phyloP scores from a whole-genome alignment of 2,888 invertebrate species.

The Tricholauxania praeusta region DNA sequence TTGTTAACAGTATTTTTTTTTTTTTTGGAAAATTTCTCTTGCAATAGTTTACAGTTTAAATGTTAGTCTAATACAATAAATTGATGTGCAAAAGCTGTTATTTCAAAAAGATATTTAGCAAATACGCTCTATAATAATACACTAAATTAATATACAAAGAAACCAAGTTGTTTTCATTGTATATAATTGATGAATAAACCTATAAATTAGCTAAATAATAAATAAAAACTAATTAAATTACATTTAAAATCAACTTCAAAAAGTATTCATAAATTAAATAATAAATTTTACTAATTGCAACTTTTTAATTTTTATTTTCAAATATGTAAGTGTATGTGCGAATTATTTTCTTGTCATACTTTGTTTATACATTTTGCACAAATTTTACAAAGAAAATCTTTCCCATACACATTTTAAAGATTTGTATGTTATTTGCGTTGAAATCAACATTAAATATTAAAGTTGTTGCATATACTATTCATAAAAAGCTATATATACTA shows the following conservation, averaged over 20 bases:
- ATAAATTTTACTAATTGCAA: background rate
- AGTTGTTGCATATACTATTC: conserved; percentile 40
- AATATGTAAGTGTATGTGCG: background rate
- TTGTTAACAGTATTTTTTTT: conserved; percentile 37
- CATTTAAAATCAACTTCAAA: conserved; percentile 8
- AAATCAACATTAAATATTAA: conserved; percentile 18
- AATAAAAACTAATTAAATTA: background rate
- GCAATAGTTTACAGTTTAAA: background rate
- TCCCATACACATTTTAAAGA: background rate
- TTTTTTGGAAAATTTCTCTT: conserved; percentile 25
- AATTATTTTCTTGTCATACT: background rate
- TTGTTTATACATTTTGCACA: background rate
- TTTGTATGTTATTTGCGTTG: conserved; percentile 11
- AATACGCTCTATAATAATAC: no score
- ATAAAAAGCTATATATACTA: conserved; percentile 33
- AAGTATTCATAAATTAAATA: background rate
- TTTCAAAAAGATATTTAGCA: no score
- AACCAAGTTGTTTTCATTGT: conserved; percentile 16
- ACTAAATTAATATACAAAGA: background rate
- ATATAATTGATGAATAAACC: conserved; percentile 20
- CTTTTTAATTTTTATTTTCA: background rate
- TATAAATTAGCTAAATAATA: background rate
- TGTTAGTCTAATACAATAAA: background rate
- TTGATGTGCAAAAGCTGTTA: no score
- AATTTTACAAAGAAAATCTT: background rate